A percentile compares a stretch with the other conserved stretches of the same genome.
phyloP scores from a whole-genome alignment of 2,888 invertebrate genomes.

The Clitarchus hookeri region DNA sequence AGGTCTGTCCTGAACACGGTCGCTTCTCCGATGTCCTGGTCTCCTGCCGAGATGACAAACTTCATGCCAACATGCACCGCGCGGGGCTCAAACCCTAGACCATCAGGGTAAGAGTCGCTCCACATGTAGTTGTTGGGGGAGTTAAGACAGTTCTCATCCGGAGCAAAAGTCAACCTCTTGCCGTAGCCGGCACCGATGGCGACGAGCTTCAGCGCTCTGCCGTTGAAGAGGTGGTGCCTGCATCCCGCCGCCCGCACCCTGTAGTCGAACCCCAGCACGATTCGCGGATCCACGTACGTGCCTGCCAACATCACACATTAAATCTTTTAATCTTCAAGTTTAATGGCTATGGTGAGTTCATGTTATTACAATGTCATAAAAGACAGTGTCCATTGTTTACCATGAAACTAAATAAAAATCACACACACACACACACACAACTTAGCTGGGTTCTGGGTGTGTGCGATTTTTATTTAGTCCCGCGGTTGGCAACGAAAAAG shows the following conservation, averaged over 20 bases:
- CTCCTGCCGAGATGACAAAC: slow-evolving; percentile 65
- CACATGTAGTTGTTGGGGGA: slow-evolving; percentile 67
- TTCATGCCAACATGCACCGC: slow-evolving; percentile 70
- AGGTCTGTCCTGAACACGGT: slow-evolving; percentile 69
- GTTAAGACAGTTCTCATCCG: slow-evolving; percentile 61
- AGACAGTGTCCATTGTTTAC: no score
- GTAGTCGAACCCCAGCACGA: slow-evolving; percentile 75
- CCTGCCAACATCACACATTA: slow-evolving; percentile 54
- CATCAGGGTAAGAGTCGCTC: slow-evolving; percentile 77
- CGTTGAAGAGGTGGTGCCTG: slow-evolving; percentile 65
- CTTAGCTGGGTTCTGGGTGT: no score
- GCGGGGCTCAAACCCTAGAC: slow-evolving; percentile 69
- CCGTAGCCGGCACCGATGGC: slow-evolving; percentile 77
- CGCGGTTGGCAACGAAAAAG: no score
- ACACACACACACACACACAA: no score
- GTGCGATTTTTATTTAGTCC: no score
- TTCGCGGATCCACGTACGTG: slow-evolving; percentile 72
- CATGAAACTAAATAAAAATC: no score
- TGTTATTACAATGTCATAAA: no score
- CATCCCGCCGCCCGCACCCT: slow-evolving; percentile 68
- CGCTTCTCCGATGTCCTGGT: slow-evolving; percentile 67
- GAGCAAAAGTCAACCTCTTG: slow-evolving; percentile 73
- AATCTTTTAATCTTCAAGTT: no score
- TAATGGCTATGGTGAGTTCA: no score
- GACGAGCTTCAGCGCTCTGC: slow-evolving; percentile 64